Conservation (phyloP, 2,888 invertebrate genomes). For the Eulithis prunata region DNA sequence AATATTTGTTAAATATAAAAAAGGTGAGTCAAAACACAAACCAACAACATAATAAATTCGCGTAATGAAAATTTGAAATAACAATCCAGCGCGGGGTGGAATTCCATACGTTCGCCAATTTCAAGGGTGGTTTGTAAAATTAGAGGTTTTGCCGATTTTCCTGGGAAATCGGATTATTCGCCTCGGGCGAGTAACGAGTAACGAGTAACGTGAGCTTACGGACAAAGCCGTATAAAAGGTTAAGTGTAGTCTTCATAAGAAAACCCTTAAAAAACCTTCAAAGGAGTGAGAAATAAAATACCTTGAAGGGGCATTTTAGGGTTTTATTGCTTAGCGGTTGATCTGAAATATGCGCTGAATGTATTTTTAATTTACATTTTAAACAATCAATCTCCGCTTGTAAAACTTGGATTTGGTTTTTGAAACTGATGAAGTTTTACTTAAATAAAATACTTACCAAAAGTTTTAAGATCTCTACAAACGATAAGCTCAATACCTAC, state of each 20-base stretch:
- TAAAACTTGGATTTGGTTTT: too few relatives aligned
- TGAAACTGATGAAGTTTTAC: too few relatives aligned
- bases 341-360: too few relatives aligned
- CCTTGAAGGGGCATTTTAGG: too few relatives aligned
- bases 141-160: constrained; percentile 36
- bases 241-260: constrained; percentile 7
- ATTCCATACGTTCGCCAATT: constrained; percentile 39
- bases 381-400: too few relatives aligned
- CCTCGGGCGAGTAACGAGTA: constrained; percentile 39
- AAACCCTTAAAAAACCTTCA: constrained; percentile 10
- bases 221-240: constrained; percentile 36
- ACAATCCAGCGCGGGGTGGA: constrained; percentile 28
- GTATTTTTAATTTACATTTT: too few relatives aligned
- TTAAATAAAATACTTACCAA: too few relatives aligned
- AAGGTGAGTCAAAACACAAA: constrained; percentile 7
- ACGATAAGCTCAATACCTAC: background rate
- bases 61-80: constrained; percentile 26
- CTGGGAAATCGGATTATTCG: constrained; percentile 38
- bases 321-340: too few relatives aligned
- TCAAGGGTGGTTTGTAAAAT: constrained; percentile 35
- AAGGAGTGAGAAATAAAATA: constrained; percentile 2
- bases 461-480: too few relatives aligned
- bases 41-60: constrained; percentile 16
- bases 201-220: constrained; percentile 32
- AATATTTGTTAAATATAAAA: too few relatives aligned